phyloP scores from a whole-genome alignment of 2,888 invertebrate species.

The Dicyrtomina minuta region DNA sequence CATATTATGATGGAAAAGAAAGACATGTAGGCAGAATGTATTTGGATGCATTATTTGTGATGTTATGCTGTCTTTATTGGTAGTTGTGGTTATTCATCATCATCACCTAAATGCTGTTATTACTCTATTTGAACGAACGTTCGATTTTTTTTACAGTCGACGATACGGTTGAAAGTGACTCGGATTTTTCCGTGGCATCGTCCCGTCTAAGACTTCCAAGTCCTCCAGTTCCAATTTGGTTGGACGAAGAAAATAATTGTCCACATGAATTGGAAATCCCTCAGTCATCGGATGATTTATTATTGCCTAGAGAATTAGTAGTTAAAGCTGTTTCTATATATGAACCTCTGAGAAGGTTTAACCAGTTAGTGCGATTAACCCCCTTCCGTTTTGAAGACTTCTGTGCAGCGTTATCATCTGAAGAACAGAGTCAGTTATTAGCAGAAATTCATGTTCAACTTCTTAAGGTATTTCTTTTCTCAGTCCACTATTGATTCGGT shows the following conservation, averaged over 20 bases:
- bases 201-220: conserved; percentile 63
- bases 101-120: no score
- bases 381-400: conserved; percentile 95
- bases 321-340: conserved; percentile 85
- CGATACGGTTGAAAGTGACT: conserved; percentile 45
- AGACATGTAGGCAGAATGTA: no score
- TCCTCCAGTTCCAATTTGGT: conserved; percentile 86
- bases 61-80: no score
- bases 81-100: no score
- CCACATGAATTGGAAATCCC: conserved; percentile 75
- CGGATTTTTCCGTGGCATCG: conserved; percentile 47
- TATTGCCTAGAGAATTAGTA: conserved; percentile 72
- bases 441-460: conserved; percentile 94
- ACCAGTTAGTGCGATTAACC: conserved; percentile 84
- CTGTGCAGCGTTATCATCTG: conserved; percentile 86
- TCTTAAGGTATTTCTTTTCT: conserved; percentile 67
- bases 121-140: no score
- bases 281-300: conserved; percentile 83
- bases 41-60: no score
- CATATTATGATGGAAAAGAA: no score
- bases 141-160: conserved; percentile 40
- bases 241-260: conserved; percentile 70
- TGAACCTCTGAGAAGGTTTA: conserved; percentile 91
- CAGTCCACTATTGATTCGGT: no score
- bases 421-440: conserved; percentile 87